Evolutionary conservation across 1,140 invertebrate species (phyloP), one percentile per base, ranked within the genome.

Genomic region (Temnothorax longispinosus): DNA sequence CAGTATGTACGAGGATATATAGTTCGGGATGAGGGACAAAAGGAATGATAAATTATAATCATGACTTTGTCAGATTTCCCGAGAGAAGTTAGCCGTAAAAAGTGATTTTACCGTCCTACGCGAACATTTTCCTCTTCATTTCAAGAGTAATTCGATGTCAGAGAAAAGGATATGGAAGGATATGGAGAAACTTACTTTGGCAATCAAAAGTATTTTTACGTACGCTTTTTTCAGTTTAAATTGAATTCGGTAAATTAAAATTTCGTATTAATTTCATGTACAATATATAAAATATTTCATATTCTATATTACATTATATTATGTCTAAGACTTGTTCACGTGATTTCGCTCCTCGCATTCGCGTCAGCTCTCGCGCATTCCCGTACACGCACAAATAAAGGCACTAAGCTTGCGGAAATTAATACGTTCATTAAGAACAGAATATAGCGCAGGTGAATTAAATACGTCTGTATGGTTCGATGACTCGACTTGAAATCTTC

Each of bases 1-100:
- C 18, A 64, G 15, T 64, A 47, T 35, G 56, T 62, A 13, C 21
- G 74, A 47, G 21, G 5, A 47, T 64, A 64, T 74, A 8, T 52
- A 64, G 10, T 44, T 47, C 1, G 5, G 15, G 27, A n/a, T 47
- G 18, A 64, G 58, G 41, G 27, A 77, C 41, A 77, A 47, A 77
- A 74, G 50, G 18, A 27, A 77, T 77, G 58, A 77, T 77, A 77
- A 77, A 47, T 77, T 64, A 47, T 64, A 77, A 77, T 77, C 41
- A 77, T 35, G 75, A 64, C 41, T 77, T 47, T 77, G 41, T 77
- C 58, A 77, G 58, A 77, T 77, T 77, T 77, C 41, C 41, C 41
- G 75, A 27, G 35, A 47, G 41, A 77, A 77, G 75, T 77, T 77
- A 47, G 58, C 27, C 27, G 18, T 47, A 18, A 77, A 64, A 77